Base-by-base conservation (phyloP, 1,140 invertebrate species). In the Bacillus rossius region DNA sequence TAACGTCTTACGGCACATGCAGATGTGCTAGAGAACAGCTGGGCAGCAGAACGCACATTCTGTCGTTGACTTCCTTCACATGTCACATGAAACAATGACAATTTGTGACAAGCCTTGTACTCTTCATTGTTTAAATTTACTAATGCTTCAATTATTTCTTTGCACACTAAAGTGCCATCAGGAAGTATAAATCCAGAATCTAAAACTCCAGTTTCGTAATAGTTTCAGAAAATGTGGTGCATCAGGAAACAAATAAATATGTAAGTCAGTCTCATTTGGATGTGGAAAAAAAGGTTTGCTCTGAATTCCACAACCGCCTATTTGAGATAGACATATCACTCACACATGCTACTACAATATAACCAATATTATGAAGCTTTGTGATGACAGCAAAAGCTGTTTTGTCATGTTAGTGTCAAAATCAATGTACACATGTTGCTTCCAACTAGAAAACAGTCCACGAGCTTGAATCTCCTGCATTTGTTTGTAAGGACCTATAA, bases 321-420 rank as follows among this genome's bases (percentile, higher is more conserved):
- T 73, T 73, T 23, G 56, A 58, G 10, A 55, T 59, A 5, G 65
- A 68, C 55, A 65, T 67, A 57, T 74, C 67, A 20, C 60, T 64
- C 8, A 69, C 68, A 58, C 66, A 65, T 8, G 66, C 69, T 13
- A 72, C 64, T 17, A 71, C 69, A 7, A 67, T 57, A 43, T 62
- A 69, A 19, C 60, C 60, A 41, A 65, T 60, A 22, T 62, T 42
- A 55, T 72, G 62, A 16, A 73, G 51, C 25, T 62, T 49, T 25
- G 26, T 52, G n/a, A 73, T 23, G 61, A 19, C 0, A 61, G 40
- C 13, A 74, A 34, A 10, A 34, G 29, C 4, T 34, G 5, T 10
- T 34, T 34, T 17, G 66, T 68, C 48, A 74, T 68, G 55, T 63
- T 65, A 37, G 60, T 49, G 59, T 75, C 72, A 62, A 72, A 75